Evolutionary conservation across 2,888 invertebrate species (phyloP), one percentile per base, ranked within the genome.

Genomic region (Netelia fuscicornis): DNA sequence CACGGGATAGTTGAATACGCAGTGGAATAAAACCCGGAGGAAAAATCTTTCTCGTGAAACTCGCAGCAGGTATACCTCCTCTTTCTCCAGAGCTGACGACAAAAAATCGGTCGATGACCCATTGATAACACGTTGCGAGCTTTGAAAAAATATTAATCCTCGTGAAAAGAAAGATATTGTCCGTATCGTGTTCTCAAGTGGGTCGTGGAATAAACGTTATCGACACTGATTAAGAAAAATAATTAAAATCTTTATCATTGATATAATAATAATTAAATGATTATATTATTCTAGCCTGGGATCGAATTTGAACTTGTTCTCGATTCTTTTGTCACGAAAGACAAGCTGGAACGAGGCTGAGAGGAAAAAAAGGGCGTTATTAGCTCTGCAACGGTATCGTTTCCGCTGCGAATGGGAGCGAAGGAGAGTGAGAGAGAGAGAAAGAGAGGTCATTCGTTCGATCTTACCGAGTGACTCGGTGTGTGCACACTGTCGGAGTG

Each of bases 391-490:
- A 58, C 58, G 58, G 58, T n/a, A 58, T 3, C 17, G 20, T 58
- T 58, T 58, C 58, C 58, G 58, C 20, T 58, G n/a, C 20, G 62
- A 74, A 42, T 48, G 10, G 13, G n/a, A 10, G 72, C 42, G 72
- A n/a, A 42, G 20, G 42, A 13, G 56, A 58, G 58, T 1, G 3
- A 37, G 56, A 58, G 37, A 58, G 37, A 74, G 48, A 52, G 8
- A 64, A 23, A 48, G 25, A 25, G 25, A 23, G 48, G 13, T 25
- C 58, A 48, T 23, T 44, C 48, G 48, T 74, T 74, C 25, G 48
- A 74, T 74, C 17, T 44, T 62, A 74, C 23, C 8, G 62, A 74
- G 74, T 48, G 25, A 74, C 72, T 62, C 52, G 37, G 62, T 64
- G 54, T 17, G 64, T 75, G 76, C 54, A 42, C 58, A 44, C 67